Base-by-base conservation (phyloP, 2,888 invertebrate genomes). In the Dicyrtoma fusca region DNA sequence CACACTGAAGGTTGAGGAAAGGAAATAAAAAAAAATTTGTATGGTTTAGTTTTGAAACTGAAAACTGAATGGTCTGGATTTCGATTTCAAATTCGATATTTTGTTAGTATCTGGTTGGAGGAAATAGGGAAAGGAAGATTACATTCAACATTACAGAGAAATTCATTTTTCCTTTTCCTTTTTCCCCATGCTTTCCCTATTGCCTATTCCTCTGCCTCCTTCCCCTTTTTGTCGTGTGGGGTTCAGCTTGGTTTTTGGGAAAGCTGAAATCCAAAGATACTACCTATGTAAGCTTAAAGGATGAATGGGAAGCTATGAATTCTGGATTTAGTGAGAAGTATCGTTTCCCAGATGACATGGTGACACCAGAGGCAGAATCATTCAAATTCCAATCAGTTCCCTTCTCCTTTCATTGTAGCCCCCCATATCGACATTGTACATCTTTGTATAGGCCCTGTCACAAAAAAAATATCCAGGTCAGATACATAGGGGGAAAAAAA, bases 351-450 rank as follows among this genome's bases (percentile, higher is more conserved):
- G n/a, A 49, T 49, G 34, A 49, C 49, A 25, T 59, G 25, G 59
- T 14, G n/a, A 13, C 26, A n/a, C 25, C n/a, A 17, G 19, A 11
- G 42, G 44, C 17, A 17, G n/a, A 19, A 62, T 62, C 61, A 42
- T 62, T 62, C 34, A 62, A 34, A 62, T 62, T 62, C 61, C 61
- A 62, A 62, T 62, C 61, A 62, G 61, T 62, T 62, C 61, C 19
- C n/a, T 25, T 59, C 26, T 59, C 26, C 59, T 59, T 25, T 25
- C 49, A n/a, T 49, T 17, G 17, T 49, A 34, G 34, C 34, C 34
- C 34, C 34, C 34, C 34, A 34, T 34, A 34, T 34, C 34, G 34
- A 34, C 34, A 34, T 34, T 34, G 8, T 34, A 34, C 34, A 34
- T 34, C 34, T 34, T 34, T 34, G 17, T 49, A 49, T 49, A 17